These are phyloP conservation scores for Nebria brevicollis DNA, from an alignment of 2,888 invertebrate species.

Conservation along the genomic window DNA sequence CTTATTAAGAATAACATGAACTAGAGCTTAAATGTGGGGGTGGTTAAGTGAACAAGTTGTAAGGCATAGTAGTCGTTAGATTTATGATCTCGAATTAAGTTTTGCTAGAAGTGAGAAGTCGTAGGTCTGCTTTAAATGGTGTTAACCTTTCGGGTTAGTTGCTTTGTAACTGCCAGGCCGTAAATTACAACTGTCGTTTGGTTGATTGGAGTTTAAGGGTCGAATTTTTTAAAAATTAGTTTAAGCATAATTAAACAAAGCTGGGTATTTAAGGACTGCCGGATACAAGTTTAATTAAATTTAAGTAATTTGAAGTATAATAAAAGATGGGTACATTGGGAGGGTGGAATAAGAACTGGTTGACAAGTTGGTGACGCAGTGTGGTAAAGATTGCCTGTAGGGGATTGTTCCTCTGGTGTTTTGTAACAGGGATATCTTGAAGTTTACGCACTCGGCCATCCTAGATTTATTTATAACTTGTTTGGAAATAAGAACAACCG, in stretches of 20 bases:
- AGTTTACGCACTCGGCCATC: conserved; percentile 15
- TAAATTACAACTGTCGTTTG: neutral
- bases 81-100: neutral
- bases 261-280: too few relatives aligned
- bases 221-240: too few relatives aligned
- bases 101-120: neutral
- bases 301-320: neutral
- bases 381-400: too few relatives aligned
- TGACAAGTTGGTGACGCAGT: too few relatives aligned
- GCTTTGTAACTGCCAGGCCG: neutral
- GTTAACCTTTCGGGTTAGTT: neutral
- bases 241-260: too few relatives aligned
- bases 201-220: neutral
- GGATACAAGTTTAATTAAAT: too few relatives aligned
- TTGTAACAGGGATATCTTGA: neutral
- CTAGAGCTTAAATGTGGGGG: neutral
- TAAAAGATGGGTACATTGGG: neutral
- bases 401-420: too few relatives aligned
- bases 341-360: too few relatives aligned
- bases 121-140: neutral
- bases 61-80: neutral
- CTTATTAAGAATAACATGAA: too few relatives aligned
- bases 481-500: conserved; percentile 10
- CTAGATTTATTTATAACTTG: conserved; percentile 34
- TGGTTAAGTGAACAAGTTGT: neutral